Evolutionary conservation across 92 coral and sea anemone species (phyloP).

Genomic region (Epizoanthus stellaris): DNA sequence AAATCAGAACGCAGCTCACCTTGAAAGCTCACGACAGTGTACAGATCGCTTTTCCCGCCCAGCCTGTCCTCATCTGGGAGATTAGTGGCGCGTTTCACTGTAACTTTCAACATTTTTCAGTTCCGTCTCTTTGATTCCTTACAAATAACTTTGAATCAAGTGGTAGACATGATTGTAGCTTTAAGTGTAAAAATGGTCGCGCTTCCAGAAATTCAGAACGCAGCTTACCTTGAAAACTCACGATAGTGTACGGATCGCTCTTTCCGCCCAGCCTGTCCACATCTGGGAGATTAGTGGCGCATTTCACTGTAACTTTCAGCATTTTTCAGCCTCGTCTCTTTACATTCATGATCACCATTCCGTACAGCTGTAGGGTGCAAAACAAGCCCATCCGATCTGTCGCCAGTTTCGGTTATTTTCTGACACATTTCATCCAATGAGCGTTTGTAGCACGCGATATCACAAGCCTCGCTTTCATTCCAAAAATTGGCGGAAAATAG

Average conservation of each 20-base stretch:
- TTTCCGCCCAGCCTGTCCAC: constrained; percentile 92
- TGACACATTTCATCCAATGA: too few species aligned
- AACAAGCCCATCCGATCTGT: too few species aligned
- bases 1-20: constrained; percentile 55
- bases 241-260: constrained; percentile 88
- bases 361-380: too few species aligned
- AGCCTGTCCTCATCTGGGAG: constrained; percentile 92
- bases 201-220: background rate
- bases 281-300: constrained; percentile 91
- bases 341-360: background rate
- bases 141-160: too few species aligned
- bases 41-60: constrained; percentile 94
- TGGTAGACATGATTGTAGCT: background rate
- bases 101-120: too few species aligned
- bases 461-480: too few species aligned
- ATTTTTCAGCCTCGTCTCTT: constrained; percentile 23
- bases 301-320: constrained; percentile 76
- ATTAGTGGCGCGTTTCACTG: constrained; percentile 76
- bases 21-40: constrained; percentile 81
- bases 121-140: too few species aligned
- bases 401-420: too few species aligned
- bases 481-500: too few species aligned
- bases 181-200: too few species aligned
- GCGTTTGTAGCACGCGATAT: too few species aligned
- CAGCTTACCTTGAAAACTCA: constrained; percentile 86